Base-by-base conservation (phyloP, 2,113 vertebrate species). In the Coturnix japonica region DNA sequence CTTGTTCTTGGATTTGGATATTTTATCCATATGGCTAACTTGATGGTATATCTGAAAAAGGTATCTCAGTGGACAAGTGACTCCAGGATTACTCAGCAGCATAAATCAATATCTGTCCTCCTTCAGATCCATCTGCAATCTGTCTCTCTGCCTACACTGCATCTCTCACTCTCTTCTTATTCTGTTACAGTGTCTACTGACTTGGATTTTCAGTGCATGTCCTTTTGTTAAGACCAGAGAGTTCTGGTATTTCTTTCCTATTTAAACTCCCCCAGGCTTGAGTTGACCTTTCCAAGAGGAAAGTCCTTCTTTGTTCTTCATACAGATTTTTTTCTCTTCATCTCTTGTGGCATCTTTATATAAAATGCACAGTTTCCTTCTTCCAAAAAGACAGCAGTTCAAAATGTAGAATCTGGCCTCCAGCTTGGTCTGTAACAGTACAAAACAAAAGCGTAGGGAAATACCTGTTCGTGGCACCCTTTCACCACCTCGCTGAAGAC, bases 71-170 rank as follows among this genome's bases (percentile, higher is more conserved):
- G 89, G 86, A 89, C 49, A 65, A 95, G n/a, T 79, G 75, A 82
- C 31, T 94, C 35, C 5, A 44, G 73, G 65, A 88, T 90, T 94
- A 88, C 89, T 90, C 81, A 93, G 89, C 86, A 86, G 13, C 28
- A 8, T 78, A 64, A 77, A 81, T 64, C 51, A 66, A 43, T 94
- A 60, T 90, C 65, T 93, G 65, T 83, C 61, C 72, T 94, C 88
- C 65, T 92, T 90, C 91, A 71, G 69, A 88, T 93, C 54, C 47
- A 19, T 75, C 60, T 51, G 20, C 91, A 91, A 92, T 92, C 93
- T 94, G 85, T 91, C 22, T 73, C 89, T 73, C 89, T 85, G 66
- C 89, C 85, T 76, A 96, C 89, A 35, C 71, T 82, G 49, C 63
- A 94, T 33, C 59, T 92, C 78, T 76, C 21, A 4, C 44, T 82